phyloP scores from a whole-genome alignment of 2,113 vertebrate genomes.

The Peromyscus maniculatus region DNA sequence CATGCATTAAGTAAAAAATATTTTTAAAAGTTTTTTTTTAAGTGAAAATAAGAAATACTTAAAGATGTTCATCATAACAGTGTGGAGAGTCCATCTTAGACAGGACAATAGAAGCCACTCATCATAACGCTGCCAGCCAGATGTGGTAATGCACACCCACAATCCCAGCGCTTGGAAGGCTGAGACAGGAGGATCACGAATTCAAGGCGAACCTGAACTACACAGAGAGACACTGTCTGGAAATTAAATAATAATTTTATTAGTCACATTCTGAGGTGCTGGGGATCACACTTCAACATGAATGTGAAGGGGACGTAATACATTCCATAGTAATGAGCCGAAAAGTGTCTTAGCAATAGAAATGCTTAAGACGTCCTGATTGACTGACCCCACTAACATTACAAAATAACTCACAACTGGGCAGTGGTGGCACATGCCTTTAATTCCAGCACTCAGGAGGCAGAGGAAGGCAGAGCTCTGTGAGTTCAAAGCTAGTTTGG shows the following conservation, averaged over 20 bases:
- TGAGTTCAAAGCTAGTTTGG: not conserved
- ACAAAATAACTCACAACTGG: too few species aligned
- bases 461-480: not conserved
- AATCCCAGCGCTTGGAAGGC: too few species aligned
- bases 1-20: not conserved
- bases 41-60: not conserved
- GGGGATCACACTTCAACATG: not conserved
- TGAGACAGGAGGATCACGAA: not conserved
- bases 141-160: not conserved
- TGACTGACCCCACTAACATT: not conserved
- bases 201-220: not conserved
- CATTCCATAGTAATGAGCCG: not conserved
- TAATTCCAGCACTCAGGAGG: not conserved
- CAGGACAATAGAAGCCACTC: not conserved
- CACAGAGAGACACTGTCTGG: not conserved
- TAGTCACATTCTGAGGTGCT: not conserved
- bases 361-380: not conserved
- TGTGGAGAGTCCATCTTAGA: not conserved
- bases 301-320: not conserved
- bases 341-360: not conserved
- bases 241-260: not conserved
- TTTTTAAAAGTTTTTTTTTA: not conserved
- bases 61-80: not conserved
- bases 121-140: not conserved
- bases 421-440: not conserved